Conservation (phyloP, 2,888 invertebrate species). For the Ceraclea dissimilis region DNA sequence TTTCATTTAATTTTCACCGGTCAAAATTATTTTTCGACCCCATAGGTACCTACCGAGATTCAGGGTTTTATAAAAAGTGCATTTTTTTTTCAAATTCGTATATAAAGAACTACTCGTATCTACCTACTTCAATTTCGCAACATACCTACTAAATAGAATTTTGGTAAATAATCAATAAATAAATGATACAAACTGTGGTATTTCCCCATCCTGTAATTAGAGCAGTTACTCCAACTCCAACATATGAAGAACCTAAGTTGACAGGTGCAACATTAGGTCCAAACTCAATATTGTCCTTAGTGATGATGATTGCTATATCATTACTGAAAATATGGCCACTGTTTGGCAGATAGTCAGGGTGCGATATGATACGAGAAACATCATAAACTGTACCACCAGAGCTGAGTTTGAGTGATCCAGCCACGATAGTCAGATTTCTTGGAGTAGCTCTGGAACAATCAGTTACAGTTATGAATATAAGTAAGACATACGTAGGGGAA, state of each 20-base stretch:
- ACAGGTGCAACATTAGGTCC: slow-evolving; percentile 9
- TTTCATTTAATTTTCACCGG: no score
- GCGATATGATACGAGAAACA: slow-evolving; percentile 4
- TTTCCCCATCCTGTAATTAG: not conserved
- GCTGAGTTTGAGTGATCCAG: slow-evolving; percentile 31
- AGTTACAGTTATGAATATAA: no score
- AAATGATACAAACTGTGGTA: not conserved
- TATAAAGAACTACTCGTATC: no score
- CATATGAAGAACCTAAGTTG: not conserved
- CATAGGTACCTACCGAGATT: no score
- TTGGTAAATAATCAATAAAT: no score
- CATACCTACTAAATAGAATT: no score
- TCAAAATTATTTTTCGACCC: no score
- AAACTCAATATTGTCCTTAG: slow-evolving; percentile 2
- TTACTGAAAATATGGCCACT: not conserved
- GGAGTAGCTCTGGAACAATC: not conserved
- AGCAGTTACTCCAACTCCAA: not conserved
- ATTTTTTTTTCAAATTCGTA: no score
- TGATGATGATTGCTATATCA: slow-evolving; percentile 13
- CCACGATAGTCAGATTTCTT: slow-evolving; percentile 19
- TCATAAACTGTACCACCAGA: slow-evolving; percentile 27
- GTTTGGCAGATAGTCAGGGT: slow-evolving; percentile 10
- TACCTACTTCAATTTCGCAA: no score
- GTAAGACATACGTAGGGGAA: no score
- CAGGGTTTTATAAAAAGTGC: no score